phyloP scores from a whole-genome alignment of 2,113 vertebrate species.

The Dipodomys ordii region DNA sequence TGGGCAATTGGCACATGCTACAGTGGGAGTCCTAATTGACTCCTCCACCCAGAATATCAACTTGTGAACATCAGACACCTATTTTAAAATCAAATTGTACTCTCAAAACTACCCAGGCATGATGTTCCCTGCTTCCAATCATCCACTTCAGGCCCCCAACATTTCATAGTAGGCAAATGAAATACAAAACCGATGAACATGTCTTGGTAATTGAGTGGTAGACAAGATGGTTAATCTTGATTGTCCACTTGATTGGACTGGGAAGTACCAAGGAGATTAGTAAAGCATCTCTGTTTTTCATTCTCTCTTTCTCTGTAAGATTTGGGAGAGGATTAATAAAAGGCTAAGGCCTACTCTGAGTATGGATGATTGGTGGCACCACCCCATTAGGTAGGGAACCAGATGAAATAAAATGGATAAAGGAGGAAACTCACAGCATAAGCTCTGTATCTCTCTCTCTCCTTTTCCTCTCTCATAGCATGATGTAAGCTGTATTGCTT shows the following conservation, averaged over 20 bases:
- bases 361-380: neutral
- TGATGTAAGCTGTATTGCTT: no score
- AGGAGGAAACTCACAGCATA: neutral
- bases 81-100: slow-evolving; percentile 10
- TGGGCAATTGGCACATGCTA: neutral
- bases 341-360: neutral
- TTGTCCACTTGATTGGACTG: no score
- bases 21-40: neutral
- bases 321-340: neutral
- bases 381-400: neutral
- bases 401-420: neutral
- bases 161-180: slow-evolving; percentile 31
- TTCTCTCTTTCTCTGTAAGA: neutral
- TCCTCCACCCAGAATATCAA: neutral
- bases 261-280: neutral
- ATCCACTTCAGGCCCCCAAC: slow-evolving; percentile 35
- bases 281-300: neutral
- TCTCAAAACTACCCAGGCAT: neutral
- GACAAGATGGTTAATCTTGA: neutral
- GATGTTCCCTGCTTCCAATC: neutral
- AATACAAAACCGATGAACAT: slow-evolving; percentile 37
- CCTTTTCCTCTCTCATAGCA: no score
- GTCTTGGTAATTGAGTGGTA: slow-evolving; percentile 50
- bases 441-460: no score
- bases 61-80: neutral